Percentiles rank a stretch among this genome's conserved stretches.
Conservation (phyloP, 2,113 vertebrate genomes). For the Gambusia holbrooki region DNA sequence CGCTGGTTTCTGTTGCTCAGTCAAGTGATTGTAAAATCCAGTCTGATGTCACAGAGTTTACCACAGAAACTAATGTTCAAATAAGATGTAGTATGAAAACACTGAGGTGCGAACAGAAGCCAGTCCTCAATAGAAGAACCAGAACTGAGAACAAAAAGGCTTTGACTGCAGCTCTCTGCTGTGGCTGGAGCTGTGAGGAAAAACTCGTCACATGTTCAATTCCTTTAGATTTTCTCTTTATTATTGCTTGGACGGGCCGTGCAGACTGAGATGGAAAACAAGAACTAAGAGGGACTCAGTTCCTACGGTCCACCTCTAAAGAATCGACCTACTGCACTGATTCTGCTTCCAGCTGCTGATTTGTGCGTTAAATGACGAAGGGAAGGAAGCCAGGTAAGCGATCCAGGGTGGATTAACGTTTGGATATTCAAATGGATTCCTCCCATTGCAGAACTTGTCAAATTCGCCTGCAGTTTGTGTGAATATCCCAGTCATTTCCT, state of each 20-base stretch:
- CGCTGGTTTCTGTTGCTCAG: not conserved
- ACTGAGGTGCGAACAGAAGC: not conserved
- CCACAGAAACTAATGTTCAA: not conserved
- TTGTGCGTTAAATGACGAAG: too few species aligned
- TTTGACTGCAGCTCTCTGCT: not conserved
- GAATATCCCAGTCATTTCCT: too few species aligned
- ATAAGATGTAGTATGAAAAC: not conserved
- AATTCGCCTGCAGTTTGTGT: too few species aligned
- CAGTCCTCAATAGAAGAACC: not conserved
- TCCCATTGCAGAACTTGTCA: too few species aligned
- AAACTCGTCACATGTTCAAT: not conserved
- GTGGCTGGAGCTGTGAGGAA: not conserved
- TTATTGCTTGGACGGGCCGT: not conserved
- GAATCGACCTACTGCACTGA: too few species aligned
- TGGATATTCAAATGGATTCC: too few species aligned
- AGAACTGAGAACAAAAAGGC: not conserved
- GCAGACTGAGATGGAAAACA: too few species aligned
- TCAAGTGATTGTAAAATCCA: slow-evolving; percentile 4
- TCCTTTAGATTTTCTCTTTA: not conserved
- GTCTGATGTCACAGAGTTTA: not conserved
- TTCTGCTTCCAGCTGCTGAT: too few species aligned
- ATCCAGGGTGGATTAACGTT: too few species aligned
- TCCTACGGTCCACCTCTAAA: too few species aligned
- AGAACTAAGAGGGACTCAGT: too few species aligned
- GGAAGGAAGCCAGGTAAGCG: too few species aligned